These are phyloP conservation scores for Hermodice carunculata DNA, from an alignment of 2,888 invertebrate species.

Conservation along the genomic window DNA sequence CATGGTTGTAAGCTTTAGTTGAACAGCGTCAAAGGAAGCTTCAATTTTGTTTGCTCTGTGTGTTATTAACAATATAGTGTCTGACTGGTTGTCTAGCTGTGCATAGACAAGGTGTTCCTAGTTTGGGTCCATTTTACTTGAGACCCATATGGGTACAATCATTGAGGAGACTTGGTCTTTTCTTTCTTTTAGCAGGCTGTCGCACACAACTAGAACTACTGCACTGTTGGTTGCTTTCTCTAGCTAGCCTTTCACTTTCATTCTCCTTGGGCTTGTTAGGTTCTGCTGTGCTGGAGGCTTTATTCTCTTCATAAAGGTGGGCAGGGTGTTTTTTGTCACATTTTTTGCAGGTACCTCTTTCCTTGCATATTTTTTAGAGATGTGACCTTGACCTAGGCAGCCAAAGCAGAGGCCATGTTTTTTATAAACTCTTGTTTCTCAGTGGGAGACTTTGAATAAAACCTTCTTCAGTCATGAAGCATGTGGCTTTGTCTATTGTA, in stretches of 20 bases:
- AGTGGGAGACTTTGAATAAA: background rate
- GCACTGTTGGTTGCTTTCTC: too few species aligned
- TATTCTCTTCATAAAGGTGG: too few species aligned
- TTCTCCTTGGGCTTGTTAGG: too few species aligned
- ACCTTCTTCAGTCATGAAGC: background rate
- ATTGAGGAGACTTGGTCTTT: conserved; percentile 13
- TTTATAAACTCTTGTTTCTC: conserved; percentile 10
- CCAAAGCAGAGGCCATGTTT: conserved; percentile 41
- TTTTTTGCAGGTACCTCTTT: too few species aligned
- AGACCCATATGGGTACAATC: conserved; percentile 42
- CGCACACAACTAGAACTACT: too few species aligned
- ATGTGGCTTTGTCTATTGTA: background rate
- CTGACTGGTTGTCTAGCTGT: conserved; percentile 40
- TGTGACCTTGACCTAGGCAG: conserved; percentile 41
- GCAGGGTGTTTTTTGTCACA: too few species aligned
- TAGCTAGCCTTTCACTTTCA: too few species aligned
- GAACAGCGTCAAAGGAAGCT: conserved; percentile 10
- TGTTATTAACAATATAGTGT: conserved; percentile 33
- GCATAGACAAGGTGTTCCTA: conserved; percentile 41
- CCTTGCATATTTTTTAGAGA: too few species aligned
- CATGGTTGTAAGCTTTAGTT: conserved; percentile 38
- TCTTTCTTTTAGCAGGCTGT: too few species aligned
- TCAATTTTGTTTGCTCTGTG: conserved; percentile 22
- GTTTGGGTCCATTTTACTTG: conserved; percentile 22
- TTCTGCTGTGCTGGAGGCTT: conserved; percentile 30